Evolutionary conservation across 2,888 invertebrate species (phyloP), one percentile per base, ranked within the genome.

Genomic region (Rhorus exstirpatorius): DNA sequence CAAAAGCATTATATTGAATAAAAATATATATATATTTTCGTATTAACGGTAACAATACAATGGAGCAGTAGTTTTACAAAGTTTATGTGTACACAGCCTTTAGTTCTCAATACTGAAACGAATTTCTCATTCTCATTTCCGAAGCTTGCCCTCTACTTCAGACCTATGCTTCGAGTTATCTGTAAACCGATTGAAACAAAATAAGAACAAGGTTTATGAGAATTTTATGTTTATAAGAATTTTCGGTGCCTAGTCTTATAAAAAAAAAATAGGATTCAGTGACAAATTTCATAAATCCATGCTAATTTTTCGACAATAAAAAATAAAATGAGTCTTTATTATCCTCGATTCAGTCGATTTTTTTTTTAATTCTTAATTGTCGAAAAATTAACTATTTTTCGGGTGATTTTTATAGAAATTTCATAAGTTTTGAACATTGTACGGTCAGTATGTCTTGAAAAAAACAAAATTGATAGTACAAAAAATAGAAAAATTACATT

Each of bases 121-220:
- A 19, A 81, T 63, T 46, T 41, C 55, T 67, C 55, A 35, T 78
- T 55, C 12, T 8, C 26, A 7, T 21, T 31, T 31, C 24, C 58
- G 7, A 31, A n/a, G n/a, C 1, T 12, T 17, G 24, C 51, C 1
- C 49, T 41, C 38, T 81, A 91, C 67, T 88, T 90, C 31, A 92
- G 86, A 35, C 90, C 91, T 63, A 91, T 86, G 49, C 65, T 87
- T 85, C 83, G 87, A 76, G 91, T 91, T 72, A 92, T 88, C 88
- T 91, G 84, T 68, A 84, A 83, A 60, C n/a, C 71, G 58, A 79
- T 84, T 76, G 58, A 79, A 49, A 78, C 35, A 14, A 21, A 79
- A 58, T 58, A 83, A 70, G 21, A 67, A 41, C 8, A 10, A 21
- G 24, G 19, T 53, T 4, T 21, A 14, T 46, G 41, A 44, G 19